Evolutionary conservation across 2,888 invertebrate genomes (phyloP).

Genomic region (Mythimna impura): DNA sequence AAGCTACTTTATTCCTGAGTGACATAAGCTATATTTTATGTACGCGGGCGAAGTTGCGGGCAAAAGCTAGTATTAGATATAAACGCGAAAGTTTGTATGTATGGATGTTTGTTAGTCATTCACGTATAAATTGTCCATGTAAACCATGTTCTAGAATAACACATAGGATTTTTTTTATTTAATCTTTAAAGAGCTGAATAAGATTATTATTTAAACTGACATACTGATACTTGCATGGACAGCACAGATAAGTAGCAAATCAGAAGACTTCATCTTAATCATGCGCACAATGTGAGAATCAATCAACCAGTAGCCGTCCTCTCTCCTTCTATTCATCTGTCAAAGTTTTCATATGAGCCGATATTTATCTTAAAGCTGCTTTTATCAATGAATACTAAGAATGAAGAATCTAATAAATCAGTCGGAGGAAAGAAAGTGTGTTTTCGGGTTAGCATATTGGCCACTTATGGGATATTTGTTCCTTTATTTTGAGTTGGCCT

Average conservation of each 20-base stretch:
- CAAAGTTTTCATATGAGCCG: slow-evolving; percentile 39
- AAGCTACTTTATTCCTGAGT: too few species aligned
- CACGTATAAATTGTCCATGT: too few species aligned
- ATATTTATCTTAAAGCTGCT: slow-evolving; percentile 43
- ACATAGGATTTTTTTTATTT: not conserved
- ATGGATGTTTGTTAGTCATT: too few species aligned
- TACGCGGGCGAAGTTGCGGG: too few species aligned
- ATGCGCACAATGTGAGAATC: slow-evolving; percentile 45
- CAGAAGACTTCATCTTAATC: slow-evolving; percentile 29
- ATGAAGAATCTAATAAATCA: slow-evolving; percentile 12
- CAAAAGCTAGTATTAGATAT: too few species aligned
- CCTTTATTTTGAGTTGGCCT: not conserved
- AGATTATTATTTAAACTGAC: not conserved
- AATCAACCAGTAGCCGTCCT: slow-evolving; percentile 26
- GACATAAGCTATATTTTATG: too few species aligned
- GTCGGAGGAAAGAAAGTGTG: slow-evolving; percentile 2
- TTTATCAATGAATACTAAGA: slow-evolving; percentile 29
- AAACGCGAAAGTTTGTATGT: too few species aligned
- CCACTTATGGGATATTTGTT: not conserved
- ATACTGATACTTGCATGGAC: slow-evolving; percentile 1
- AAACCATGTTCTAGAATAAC: too few species aligned
- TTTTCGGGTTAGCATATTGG: not conserved
- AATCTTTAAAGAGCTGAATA: not conserved
- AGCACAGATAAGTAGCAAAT: slow-evolving; percentile 15
- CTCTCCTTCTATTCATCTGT: slow-evolving; percentile 46